A percentile compares a stretch with the other conserved stretches of the same genome.
These are phyloP conservation scores for Otus sunia DNA, from an alignment of 2,113 vertebrate genomes.

Conservation along the genomic window DNA sequence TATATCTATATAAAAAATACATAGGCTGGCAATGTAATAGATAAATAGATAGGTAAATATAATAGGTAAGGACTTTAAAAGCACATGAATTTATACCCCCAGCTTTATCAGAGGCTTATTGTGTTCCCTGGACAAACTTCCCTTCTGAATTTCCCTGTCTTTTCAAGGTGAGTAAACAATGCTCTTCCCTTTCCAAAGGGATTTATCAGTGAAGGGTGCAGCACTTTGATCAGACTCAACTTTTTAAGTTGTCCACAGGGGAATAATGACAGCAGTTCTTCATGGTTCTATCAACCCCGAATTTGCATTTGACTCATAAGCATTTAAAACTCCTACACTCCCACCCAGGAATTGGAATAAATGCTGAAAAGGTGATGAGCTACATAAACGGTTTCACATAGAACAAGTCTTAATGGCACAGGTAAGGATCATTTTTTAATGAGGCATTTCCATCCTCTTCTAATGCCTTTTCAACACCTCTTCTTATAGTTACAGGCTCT, in stretches of 20 bases:
- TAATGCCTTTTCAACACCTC: neutral
- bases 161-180: neutral
- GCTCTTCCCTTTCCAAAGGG: neutral
- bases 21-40: neutral
- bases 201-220: constrained; percentile 9
- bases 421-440: neutral
- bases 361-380: neutral
- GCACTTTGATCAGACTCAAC: neutral
- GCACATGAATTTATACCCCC: neutral
- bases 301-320: neutral
- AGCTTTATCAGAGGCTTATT: neutral
- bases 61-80: neutral
- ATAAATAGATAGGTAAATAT: neutral
- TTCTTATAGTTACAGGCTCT: neutral
- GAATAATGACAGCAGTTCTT: neutral
- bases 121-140: neutral
- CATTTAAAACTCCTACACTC: neutral
- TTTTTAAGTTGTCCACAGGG: neutral
- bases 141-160: neutral
- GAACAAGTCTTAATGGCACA: neutral
- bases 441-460: neutral
- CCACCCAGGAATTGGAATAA: neutral
- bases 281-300: neutral
- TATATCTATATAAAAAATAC: neutral
- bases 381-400: neutral